Conservation (phyloP, 1,140 invertebrate species). For the Tetramorium simillimum region DNA sequence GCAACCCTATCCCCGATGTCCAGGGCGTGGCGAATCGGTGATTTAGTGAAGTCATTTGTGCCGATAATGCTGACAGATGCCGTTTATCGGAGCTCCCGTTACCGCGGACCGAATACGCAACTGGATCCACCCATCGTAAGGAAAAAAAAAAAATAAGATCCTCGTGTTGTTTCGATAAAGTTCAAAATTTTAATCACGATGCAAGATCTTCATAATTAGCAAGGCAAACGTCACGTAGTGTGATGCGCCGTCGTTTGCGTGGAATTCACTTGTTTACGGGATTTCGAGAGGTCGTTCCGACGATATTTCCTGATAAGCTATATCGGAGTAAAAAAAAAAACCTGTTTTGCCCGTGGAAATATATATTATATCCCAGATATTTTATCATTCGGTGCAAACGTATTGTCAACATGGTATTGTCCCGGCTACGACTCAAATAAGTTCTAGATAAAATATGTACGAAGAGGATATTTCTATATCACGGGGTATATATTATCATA, state of each 20-base stretch:
- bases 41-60: conserved; percentile 85
- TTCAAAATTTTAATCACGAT: background rate
- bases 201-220: background rate
- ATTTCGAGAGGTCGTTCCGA: background rate
- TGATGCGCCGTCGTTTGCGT: background rate
- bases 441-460: background rate
- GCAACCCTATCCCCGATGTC: conserved; percentile 82
- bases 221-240: background rate
- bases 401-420: background rate
- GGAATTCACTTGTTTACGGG: conserved; percentile 5
- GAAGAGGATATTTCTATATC: background rate
- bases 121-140: conserved; percentile 42
- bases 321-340: conserved; percentile 31
- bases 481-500: background rate
- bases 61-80: conserved; percentile 84
- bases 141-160: background rate
- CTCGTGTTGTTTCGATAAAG: background rate
- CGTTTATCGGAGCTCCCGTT: conserved; percentile 76
- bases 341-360: conserved; percentile 18
- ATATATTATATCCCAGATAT: background rate
- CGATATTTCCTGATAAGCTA: conserved; percentile 1
- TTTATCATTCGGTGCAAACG: conserved; percentile 23
- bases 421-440: background rate
- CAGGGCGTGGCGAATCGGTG: conserved; percentile 83
- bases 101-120: conserved; percentile 61